These are phyloP conservation scores for Pseudobourletiella spinata DNA, from an alignment of 1,140 invertebrate genomes.

Conservation along the genomic window DNA sequence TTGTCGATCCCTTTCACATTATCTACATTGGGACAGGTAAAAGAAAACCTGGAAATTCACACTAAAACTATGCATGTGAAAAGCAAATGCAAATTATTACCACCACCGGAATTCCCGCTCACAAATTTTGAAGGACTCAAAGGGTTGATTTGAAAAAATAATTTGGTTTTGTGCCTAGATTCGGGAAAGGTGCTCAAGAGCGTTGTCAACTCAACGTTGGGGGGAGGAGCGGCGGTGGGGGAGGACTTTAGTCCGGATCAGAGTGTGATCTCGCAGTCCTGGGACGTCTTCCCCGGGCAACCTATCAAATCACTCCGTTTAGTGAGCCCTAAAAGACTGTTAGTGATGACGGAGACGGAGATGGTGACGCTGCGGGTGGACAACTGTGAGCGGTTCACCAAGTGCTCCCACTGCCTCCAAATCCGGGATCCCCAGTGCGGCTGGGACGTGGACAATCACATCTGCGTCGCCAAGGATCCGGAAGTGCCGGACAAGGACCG, in stretches of 20 bases:
- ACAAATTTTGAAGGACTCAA: too few species aligned
- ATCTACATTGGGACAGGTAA: slow-evolving; percentile 84
- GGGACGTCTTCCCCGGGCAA: slow-evolving; percentile 23
- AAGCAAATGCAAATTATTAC: too few species aligned
- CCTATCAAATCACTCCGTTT: slow-evolving; percentile 39
- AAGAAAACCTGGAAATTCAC: too few species aligned
- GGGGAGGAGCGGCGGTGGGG: slow-evolving; percentile 57
- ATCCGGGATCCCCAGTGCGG: slow-evolving; percentile 96
- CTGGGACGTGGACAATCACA: slow-evolving; percentile 69
- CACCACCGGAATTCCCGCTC: too few species aligned
- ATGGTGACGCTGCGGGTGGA: slow-evolving; percentile 72
- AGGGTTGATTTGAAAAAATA: too few species aligned
- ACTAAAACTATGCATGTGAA: too few species aligned
- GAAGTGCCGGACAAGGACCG: slow-evolving; percentile 36
- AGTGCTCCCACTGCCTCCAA: slow-evolving; percentile 71
- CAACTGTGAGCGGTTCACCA: slow-evolving; percentile 44
- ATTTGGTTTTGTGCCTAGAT: too few species aligned
- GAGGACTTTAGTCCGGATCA: slow-evolving; percentile 58
- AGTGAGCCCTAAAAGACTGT: slow-evolving; percentile 59
- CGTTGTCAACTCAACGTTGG: slow-evolving; percentile 62
- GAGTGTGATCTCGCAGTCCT: slow-evolving; percentile 35
- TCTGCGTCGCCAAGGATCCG: slow-evolving; percentile 58
- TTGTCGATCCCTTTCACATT: slow-evolving; percentile 79
- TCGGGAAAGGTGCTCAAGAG: slow-evolving; percentile 85
- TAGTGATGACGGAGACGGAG: slow-evolving; percentile 80